Percentiles rank a stretch among this genome's conserved stretches.
Evolutionary conservation across 2,113 vertebrate species (phyloP).

Genomic region (Puffinus mauretanicus): DNA sequence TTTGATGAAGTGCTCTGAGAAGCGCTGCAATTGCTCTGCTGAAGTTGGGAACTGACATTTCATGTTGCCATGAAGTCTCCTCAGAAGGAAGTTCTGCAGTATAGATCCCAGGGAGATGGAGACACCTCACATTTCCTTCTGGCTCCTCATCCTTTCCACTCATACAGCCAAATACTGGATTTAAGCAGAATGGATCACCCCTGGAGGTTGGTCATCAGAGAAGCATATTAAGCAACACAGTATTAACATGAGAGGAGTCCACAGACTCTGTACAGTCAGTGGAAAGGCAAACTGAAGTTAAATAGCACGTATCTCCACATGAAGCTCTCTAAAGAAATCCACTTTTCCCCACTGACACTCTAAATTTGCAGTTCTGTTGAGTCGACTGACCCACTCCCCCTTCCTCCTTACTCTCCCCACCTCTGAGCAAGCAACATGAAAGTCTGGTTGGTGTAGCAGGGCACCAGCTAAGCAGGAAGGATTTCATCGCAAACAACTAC

Average conservation of each 20-base stretch:
- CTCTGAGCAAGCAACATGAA: neutral
- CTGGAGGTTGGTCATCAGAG: neutral
- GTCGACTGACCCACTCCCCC: neutral
- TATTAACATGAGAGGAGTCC: neutral
- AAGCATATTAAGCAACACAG: neutral
- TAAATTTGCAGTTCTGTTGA: neutral
- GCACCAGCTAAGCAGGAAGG: neutral
- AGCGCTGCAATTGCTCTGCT: neutral
- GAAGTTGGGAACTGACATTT: neutral
- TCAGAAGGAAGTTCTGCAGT: neutral
- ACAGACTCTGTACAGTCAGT: neutral
- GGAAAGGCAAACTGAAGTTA: neutral
- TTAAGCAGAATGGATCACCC: neutral
- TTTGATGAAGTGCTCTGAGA: neutral
- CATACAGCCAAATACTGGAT: neutral
- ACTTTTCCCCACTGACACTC: neutral
- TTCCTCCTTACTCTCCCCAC: neutral
- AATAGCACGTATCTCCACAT: neutral
- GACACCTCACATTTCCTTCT: neutral
- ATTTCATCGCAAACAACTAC: neutral
- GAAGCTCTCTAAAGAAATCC: neutral
- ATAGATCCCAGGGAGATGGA: neutral
- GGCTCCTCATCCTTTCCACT: neutral
- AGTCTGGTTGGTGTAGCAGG: neutral
- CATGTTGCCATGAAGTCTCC: neutral